Conservation (phyloP, 2,797 vertebrate genomes). For the Emys orbicularis region DNA sequence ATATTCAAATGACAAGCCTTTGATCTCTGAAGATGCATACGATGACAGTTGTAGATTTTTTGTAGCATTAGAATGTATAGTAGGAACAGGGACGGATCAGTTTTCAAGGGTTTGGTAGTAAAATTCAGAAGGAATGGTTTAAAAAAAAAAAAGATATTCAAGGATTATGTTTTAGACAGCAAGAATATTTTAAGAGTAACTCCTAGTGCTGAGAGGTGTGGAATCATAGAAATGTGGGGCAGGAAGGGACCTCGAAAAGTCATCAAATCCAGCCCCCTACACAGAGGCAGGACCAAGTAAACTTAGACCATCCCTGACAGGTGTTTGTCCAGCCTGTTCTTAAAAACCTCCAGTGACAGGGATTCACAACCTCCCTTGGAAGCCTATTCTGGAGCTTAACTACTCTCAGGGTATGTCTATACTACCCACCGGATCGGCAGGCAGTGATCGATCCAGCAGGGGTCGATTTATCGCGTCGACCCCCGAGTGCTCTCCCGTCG, state of each 20-base stretch:
- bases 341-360: background rate
- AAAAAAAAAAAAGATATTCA: background rate
- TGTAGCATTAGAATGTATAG: background rate
- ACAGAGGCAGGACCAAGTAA: background rate
- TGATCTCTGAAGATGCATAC: background rate
- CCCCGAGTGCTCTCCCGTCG: no score
- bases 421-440: no score
- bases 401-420: background rate
- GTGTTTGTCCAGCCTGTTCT: background rate
- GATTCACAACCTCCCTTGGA: background rate
- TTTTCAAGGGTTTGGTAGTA: background rate
- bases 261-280: background rate
- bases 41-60: background rate
- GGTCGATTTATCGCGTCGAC: no score
- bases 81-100: background rate
- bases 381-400: background rate
- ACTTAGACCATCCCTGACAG: background rate
- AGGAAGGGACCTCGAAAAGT: background rate
- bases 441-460: no score
- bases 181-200: background rate
- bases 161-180: background rate
- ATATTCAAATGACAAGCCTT: background rate
- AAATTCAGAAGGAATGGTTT: background rate
- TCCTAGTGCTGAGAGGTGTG: background rate
- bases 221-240: background rate